A percentile compares a stretch with the other conserved stretches of the same genome.
These are phyloP conservation scores for Bagarius yarrelli DNA, from an alignment of 2,113 vertebrate species.

Conservation along the genomic window DNA sequence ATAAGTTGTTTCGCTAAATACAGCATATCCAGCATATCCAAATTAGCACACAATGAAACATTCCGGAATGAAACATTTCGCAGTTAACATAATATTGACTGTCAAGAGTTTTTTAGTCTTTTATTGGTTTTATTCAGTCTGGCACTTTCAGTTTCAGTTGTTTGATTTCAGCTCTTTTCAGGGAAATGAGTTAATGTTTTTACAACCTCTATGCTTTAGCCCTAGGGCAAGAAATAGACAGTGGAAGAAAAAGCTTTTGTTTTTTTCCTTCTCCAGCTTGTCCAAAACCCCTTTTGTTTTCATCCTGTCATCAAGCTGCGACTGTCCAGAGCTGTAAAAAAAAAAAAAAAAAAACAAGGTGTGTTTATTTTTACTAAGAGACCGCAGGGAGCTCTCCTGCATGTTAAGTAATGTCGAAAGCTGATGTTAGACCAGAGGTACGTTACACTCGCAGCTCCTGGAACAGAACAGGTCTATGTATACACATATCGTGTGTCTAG, in stretches of 20 bases:
- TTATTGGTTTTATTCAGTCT: no score
- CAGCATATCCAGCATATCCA: no score
- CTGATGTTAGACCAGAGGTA: not conserved
- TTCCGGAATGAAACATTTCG: no score
- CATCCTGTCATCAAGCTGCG: not conserved
- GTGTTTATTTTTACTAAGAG: constrained; percentile 10
- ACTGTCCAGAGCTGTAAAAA: constrained; percentile 1
- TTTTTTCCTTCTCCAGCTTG: not conserved
- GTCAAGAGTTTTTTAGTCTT: no score
- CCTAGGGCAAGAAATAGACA: constrained; percentile 9
- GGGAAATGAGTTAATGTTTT: constrained; percentile 1
- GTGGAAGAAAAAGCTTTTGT: not conserved
- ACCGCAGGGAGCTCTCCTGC: not conserved
- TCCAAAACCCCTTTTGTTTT: constrained; percentile 17
- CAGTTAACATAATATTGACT: no score
- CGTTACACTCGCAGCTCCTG: not conserved
- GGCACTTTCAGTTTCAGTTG: not conserved
- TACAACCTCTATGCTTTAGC: constrained; percentile 17
- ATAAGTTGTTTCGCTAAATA: no score
- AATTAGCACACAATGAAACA: no score
- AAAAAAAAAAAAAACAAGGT: no score
- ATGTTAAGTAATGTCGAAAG: not conserved
- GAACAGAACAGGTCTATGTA: constrained; percentile 3
- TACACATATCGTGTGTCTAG: not conserved
- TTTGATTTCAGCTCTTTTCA: not conserved